These are phyloP conservation scores for Charina bottae DNA, from an alignment of 2,113 vertebrate species.

Conservation along the genomic window DNA sequence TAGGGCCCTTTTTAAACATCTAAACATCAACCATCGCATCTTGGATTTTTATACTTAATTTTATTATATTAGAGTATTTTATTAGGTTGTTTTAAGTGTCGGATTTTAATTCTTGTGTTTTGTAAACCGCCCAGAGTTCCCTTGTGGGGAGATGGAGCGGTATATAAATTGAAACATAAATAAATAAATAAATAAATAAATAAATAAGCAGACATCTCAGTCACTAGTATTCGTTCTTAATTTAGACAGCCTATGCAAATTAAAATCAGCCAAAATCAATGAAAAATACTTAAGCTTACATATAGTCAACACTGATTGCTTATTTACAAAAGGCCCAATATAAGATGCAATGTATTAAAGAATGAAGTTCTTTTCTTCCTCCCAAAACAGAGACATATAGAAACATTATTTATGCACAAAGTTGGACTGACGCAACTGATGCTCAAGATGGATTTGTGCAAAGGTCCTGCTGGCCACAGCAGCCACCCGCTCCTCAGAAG, in stretches of 20 bases:
- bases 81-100: no score
- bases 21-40: no score
- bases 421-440: not conserved
- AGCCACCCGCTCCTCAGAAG: not conserved
- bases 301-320: not conserved
- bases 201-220: not conserved
- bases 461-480: not conserved
- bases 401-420: not conserved
- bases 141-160: no score
- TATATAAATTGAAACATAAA: no score
- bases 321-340: not conserved
- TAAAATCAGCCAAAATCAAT: constrained; percentile 3
- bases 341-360: not conserved
- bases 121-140: no score
- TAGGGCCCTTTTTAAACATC: no score
- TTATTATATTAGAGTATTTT: no score
- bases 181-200: no score
- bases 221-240: not conserved
- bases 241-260: constrained; percentile 2
- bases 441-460: not conserved
- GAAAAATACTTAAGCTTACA: not conserved
- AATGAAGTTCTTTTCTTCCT: not conserved
- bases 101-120: no score
- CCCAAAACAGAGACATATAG: not conserved
- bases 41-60: no score